A percentile compares a stretch with the other conserved stretches of the same genome.
Conservation (phyloP, 2,888 invertebrate species). For the Plemyria rubiginata region DNA sequence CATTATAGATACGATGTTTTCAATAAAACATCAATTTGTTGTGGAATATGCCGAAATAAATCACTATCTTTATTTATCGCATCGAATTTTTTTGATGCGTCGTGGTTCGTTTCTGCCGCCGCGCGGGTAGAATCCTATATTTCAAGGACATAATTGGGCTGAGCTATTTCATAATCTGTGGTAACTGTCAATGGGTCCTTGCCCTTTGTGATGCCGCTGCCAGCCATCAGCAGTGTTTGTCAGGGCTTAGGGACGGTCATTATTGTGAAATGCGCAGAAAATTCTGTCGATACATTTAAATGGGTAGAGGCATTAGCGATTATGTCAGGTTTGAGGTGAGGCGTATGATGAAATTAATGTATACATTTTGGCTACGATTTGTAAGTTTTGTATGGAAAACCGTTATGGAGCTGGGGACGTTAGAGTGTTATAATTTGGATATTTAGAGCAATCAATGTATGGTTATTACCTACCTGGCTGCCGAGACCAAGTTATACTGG, state of each 20-base stretch:
- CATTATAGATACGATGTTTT: not conserved
- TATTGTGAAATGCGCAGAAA: conserved; percentile 77
- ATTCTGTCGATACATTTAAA: conserved; percentile 70
- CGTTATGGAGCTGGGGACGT: not conserved
- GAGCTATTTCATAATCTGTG: conserved; percentile 37
- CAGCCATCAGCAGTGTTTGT: conserved; percentile 76
- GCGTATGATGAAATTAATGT: conserved; percentile 54
- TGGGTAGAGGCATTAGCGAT: conserved; percentile 66
- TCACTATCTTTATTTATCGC: conserved; percentile 29
- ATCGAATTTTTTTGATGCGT: conserved; percentile 49
- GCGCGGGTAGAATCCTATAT: conserved; percentile 62
- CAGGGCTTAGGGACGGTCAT: conserved; percentile 59
- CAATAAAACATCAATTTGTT: conserved; percentile 14
- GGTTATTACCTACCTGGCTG: not conserved
- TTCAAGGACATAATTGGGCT: conserved; percentile 63
- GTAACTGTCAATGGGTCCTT: conserved; percentile 70
- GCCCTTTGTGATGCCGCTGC: conserved; percentile 70
- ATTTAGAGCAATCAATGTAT: not conserved
- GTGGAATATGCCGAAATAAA: conserved; percentile 28
- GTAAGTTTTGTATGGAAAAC: conserved; percentile 8
- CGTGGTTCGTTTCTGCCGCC: conserved; percentile 47
- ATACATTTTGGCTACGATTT: conserved; percentile 23
- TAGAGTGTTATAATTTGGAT: not conserved
- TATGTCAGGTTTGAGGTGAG: conserved; percentile 56
- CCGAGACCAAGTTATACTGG: not conserved